Evolutionary conservation across 2,888 invertebrate species (phyloP).

Genomic region (Tetheella fluctuosa): DNA sequence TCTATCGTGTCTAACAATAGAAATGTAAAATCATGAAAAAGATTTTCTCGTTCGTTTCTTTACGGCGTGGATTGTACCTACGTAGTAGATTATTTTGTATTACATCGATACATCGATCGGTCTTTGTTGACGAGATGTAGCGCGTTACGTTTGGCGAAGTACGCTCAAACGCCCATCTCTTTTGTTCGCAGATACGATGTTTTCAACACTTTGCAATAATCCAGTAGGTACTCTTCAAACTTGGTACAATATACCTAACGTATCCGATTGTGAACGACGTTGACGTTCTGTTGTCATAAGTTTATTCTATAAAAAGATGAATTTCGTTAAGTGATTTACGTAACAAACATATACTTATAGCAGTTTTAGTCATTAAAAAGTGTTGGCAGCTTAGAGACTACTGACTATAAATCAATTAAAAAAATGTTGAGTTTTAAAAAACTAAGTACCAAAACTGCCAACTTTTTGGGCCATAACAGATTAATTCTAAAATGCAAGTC

Average conservation of each 20-base stretch:
- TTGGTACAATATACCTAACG: slow-evolving; percentile 44
- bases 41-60: background rate
- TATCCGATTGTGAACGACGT: slow-evolving; percentile 32
- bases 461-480: no score
- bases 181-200: slow-evolving; percentile 58
- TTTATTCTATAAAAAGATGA: background rate
- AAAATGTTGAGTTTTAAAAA: no score
- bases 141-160: slow-evolving; percentile 44
- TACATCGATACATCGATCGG: no score
- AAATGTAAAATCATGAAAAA: background rate
- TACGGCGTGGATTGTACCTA: no score
- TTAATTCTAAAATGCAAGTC: no score
- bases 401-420: no score
- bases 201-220: slow-evolving; percentile 52
- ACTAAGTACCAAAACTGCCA: no score
- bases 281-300: slow-evolving; percentile 33
- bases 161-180: slow-evolving; percentile 53
- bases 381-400: no score
- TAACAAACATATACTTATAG: background rate
- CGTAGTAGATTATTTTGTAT: background rate
- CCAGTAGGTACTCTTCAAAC: slow-evolving; percentile 56
- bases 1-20: background rate
- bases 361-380: no score
- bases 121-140: slow-evolving; percentile 33
- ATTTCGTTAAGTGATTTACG: background rate